Conservation (phyloP, 2,113 vertebrate genomes). For the Globicephala melas region DNA sequence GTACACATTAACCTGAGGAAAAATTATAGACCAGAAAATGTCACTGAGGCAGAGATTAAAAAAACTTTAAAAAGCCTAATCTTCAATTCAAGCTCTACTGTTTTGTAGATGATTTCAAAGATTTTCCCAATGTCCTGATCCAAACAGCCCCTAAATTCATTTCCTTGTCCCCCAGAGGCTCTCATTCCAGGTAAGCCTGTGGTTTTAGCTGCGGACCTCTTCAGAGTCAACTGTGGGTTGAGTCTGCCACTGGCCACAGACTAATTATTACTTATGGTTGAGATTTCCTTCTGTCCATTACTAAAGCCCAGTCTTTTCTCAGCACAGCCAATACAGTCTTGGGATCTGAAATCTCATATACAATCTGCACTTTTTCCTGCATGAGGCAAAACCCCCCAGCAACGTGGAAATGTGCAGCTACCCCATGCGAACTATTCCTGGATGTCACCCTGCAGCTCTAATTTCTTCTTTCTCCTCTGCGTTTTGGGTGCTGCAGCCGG, state of each 20-base stretch:
- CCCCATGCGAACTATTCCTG: conserved; percentile 68
- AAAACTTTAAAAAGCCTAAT: neutral
- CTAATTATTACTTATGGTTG: conserved; percentile 11
- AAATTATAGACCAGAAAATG: neutral
- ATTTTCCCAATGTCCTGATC: neutral
- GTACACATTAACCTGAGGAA: neutral
- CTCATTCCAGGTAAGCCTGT: neutral
- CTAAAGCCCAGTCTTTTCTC: neutral
- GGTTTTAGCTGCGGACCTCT: neutral
- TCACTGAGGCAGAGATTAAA: neutral
- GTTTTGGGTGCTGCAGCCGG: conserved; percentile 79
- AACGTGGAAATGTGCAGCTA: conserved; percentile 71
- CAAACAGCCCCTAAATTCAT: neutral
- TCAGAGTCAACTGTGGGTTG: conserved; percentile 9
- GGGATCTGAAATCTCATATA: conserved; percentile 71
- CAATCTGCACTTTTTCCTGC: conserved; percentile 73
- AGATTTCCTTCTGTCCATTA: neutral
- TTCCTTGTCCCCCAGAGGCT: neutral
- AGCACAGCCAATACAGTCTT: neutral
- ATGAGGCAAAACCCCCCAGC: neutral
- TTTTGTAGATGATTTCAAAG: neutral
- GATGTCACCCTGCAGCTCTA: conserved; percentile 75
- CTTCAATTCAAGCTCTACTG: neutral
- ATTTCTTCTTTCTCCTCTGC: conserved; percentile 80
- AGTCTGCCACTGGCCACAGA: neutral